Conservation (phyloP, 2,888 invertebrate species). For the Chironomus tentans region DNA sequence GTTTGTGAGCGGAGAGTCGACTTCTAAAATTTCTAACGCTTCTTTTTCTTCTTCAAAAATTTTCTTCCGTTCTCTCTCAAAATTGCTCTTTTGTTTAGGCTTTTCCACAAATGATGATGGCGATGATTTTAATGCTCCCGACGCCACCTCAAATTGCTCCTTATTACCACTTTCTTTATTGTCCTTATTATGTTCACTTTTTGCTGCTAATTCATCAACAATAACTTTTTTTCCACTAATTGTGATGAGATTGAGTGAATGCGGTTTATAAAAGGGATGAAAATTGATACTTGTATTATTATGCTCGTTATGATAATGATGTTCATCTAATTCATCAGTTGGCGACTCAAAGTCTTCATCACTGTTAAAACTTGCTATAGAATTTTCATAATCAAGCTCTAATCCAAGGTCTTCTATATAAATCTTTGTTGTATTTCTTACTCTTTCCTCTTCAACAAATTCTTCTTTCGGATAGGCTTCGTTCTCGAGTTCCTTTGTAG, state of each 20-base stretch:
- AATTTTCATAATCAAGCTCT: conserved; percentile 27
- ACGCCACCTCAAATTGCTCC: no score
- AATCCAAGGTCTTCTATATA: conserved; percentile 27
- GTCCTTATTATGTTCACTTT: conserved; percentile 6
- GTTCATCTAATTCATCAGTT: background rate
- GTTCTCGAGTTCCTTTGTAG: conserved; percentile 5
- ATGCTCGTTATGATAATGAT: background rate
- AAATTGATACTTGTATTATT: background rate
- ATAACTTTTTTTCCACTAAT: conserved; percentile 27
- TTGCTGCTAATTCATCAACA: conserved; percentile 28
- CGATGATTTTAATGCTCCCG: no score
- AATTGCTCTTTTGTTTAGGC: no score
- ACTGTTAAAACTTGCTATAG: conserved; percentile 22
- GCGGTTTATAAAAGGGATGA: background rate
- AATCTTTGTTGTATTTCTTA: conserved; percentile 14
- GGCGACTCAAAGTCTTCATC: conserved; percentile 13
- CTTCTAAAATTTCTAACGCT: no score
- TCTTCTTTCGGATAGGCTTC: background rate
- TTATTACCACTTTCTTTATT: conserved; percentile 17
- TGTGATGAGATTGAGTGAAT: conserved; percentile 20
- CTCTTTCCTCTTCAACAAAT: background rate
- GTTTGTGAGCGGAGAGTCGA: background rate
- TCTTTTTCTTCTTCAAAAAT: no score
- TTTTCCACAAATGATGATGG: background rate
- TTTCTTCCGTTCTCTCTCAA: no score